These are phyloP conservation scores for Falco columbarius DNA, from an alignment of 2,797 vertebrate species.

Conservation along the genomic window DNA sequence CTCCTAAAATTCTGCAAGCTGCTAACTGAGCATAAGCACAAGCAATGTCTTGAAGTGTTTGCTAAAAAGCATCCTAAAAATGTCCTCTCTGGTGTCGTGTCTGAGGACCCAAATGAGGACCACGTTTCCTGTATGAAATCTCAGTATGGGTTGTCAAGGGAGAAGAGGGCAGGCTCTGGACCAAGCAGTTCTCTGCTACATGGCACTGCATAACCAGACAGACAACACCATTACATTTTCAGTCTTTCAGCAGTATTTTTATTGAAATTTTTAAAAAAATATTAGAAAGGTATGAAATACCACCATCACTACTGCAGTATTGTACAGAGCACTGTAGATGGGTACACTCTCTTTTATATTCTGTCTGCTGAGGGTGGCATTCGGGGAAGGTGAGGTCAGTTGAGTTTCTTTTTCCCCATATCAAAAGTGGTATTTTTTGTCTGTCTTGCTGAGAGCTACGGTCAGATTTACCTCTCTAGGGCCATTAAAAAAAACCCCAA, in stretches of 20 bases:
- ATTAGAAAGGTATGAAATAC: neutral
- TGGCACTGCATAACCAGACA: neutral
- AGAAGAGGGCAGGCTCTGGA: neutral
- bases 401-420: neutral
- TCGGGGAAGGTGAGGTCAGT: neutral
- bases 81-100: neutral
- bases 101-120: neutral
- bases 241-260: neutral
- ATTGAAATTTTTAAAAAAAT: neutral
- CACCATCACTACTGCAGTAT: neutral
- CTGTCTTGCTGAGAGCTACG: neutral
- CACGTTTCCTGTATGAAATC: neutral
- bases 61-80: neutral
- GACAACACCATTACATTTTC: neutral
- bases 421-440: neutral
- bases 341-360: neutral
- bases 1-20: neutral
- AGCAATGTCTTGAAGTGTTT: neutral
- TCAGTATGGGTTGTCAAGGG: neutral
- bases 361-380: neutral
- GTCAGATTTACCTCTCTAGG: slow-evolving; percentile 4
- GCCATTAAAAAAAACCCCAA: neutral
- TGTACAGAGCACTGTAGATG: neutral
- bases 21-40: neutral
- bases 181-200: neutral